Conservation (phyloP, 2,888 invertebrate genomes). For the Petrolisthes manimaculis region DNA sequence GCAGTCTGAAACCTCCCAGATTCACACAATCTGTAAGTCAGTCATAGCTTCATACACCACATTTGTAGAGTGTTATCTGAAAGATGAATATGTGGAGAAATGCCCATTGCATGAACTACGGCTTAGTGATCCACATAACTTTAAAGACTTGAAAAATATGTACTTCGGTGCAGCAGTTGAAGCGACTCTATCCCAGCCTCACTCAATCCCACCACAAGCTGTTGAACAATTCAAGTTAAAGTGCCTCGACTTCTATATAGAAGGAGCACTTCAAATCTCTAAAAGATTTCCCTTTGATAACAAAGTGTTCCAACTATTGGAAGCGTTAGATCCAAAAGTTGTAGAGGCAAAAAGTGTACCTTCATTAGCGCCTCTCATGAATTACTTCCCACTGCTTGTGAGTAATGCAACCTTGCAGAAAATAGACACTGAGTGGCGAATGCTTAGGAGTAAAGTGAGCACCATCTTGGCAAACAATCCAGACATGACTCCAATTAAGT, state of each 20-base stretch:
- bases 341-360: not conserved
- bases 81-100: slow-evolving; percentile 19
- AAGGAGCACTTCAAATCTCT: slow-evolving; percentile 6
- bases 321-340: slow-evolving; percentile 8
- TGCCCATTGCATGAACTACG: not conserved
- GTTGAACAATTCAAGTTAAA: slow-evolving; percentile 15
- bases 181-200: not conserved
- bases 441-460: slow-evolving; percentile 8
- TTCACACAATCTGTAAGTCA: slow-evolving; percentile 17
- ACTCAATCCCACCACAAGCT: slow-evolving; percentile 1
- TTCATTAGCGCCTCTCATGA: slow-evolving; percentile 8
- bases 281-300: not conserved
- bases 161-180: not conserved
- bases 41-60: slow-evolving; percentile 17
- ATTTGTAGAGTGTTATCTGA: slow-evolving; percentile 17
- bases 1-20: slow-evolving; percentile 11
- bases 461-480: slow-evolving; percentile 8
- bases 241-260: slow-evolving; percentile 7
- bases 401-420: not conserved
- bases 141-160: not conserved
- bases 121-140: slow-evolving; percentile 18
- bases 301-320: slow-evolving; percentile 6
- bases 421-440: slow-evolving; percentile 8
- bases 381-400: not conserved
- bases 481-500: not conserved